These are phyloP conservation scores for Stramonita haemastoma DNA, from an alignment of 2,888 invertebrate species.

Conservation along the genomic window DNA sequence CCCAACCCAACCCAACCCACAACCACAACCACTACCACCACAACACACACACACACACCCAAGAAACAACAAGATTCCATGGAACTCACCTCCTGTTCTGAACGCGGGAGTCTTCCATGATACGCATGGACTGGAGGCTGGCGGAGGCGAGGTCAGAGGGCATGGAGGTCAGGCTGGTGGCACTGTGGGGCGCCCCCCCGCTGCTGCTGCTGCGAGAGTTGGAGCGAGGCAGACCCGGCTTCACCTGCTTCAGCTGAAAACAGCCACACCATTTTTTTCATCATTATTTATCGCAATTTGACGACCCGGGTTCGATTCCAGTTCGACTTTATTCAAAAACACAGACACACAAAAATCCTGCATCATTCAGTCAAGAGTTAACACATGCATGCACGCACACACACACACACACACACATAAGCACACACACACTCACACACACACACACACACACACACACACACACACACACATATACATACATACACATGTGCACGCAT, in stretches of 20 bases:
- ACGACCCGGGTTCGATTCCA: neutral
- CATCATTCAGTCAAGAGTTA: too few relatives aligned
- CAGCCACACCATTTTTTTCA: neutral
- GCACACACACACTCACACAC: neutral
- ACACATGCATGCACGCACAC: neutral
- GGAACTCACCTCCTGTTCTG: conserved; percentile 54
- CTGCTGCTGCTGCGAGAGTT: conserved; percentile 35
- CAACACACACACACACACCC: too few relatives aligned
- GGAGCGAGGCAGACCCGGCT: conserved; percentile 40
- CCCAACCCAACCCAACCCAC: too few relatives aligned
- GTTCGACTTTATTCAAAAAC: neutral
- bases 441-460: neutral
- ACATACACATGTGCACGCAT: neutral
- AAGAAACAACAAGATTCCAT: neutral
- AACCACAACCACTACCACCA: too few relatives aligned
- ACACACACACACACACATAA: neutral
- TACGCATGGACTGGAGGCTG: conserved; percentile 51
- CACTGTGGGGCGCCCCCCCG: neutral
- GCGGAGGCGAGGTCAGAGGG: conserved; percentile 40
- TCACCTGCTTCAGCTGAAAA: conserved; percentile 42
- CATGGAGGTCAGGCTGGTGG: conserved; percentile 34
- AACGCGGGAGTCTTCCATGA: conserved; percentile 56
- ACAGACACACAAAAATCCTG: too few relatives aligned
- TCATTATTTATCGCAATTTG: too few relatives aligned
- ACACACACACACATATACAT: neutral